Base-by-base conservation (phyloP, 2,888 invertebrate species). In the Drosophila kanekoi region DNA sequence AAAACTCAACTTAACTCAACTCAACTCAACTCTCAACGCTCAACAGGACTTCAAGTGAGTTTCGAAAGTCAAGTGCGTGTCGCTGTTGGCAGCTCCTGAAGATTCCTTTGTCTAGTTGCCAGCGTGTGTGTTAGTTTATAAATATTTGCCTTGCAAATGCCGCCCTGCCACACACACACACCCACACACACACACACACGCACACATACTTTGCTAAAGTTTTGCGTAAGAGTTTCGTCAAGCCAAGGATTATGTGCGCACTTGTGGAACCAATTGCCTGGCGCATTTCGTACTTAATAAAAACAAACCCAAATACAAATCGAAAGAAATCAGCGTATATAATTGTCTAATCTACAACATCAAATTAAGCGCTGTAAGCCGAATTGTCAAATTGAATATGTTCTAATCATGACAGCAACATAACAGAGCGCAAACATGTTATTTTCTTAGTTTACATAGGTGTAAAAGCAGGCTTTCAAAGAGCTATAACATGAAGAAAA, bases 1-100 rank as follows among this genome's bases (percentile, higher is more conserved):
- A 52, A 60, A 66, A 78, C 66, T 65, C 57, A 68, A 70, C 66
- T 65, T 53, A 68, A 70, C 79, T 65, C 49, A 62, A 81, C 72
- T 65, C 38, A 52, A 28, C 52, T 40, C 28, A 40, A 52, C 78
- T 70, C 59, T 59, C 40, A 53, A 59, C 72, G 68, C 63, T 75
- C 77, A 85, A 79, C 70, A 70, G 71, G 73, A 83, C 81, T 85
- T 89, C 64, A 73, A 85, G 85, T 84, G 87, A 85, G 79, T 77
- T 81, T 85, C 79, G 77, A 80, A 89, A 86, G 86, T 86, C 84
- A 89, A 84, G 89, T 89, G 80, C 87, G 80, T 88, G 88, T 84
- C 78, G 79, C 77, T 77, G 56, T 72, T 79, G 77, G 69, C 81
- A 84, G 78, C 70, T 76, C 60, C 66, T 67, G 76, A 75, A 84